phyloP scores from a whole-genome alignment of 1,140 invertebrate species.

The Harlomillsia oculata region DNA sequence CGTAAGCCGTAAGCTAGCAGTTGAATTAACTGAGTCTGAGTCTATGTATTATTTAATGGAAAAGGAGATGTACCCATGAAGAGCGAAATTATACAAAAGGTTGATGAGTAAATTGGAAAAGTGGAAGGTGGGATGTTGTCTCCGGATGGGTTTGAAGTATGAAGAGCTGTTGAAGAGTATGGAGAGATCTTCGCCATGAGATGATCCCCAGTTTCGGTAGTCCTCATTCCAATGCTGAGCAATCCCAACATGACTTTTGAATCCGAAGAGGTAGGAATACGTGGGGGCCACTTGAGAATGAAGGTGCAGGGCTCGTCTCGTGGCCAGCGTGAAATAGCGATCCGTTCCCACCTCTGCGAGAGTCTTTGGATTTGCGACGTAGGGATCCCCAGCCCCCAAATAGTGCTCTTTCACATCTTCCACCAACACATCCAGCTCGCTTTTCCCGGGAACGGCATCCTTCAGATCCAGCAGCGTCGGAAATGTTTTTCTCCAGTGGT shows the following conservation, averaged over 20 bases:
- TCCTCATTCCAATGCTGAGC: neutral
- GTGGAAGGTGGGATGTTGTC: neutral
- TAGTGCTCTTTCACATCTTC: too few relatives aligned
- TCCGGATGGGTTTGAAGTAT: neutral
- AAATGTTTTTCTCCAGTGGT: too few relatives aligned
- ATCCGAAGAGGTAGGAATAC: slow-evolving; percentile 9
- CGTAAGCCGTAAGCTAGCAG: too few relatives aligned
- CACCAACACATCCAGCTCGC: too few relatives aligned
- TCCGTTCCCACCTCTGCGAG: neutral
- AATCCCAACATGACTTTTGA: slow-evolving; percentile 11
- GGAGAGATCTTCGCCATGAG: slow-evolving; percentile 1
- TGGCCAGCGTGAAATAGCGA: slow-evolving; percentile 1
- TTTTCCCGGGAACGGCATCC: too few relatives aligned
- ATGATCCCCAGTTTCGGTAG: slow-evolving; percentile 7
- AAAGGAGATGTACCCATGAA: slow-evolving; percentile 5
- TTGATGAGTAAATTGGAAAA: neutral
- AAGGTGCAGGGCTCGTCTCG: neutral
- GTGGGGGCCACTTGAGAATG: slow-evolving; percentile 2
- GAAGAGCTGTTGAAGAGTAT: neutral
- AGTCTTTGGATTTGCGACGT: too few relatives aligned
- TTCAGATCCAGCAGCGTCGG: too few relatives aligned
- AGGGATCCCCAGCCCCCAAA: too few relatives aligned
- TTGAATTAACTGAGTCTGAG: too few relatives aligned
- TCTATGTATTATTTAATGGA: too few relatives aligned
- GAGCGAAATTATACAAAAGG: slow-evolving; percentile 1